Percentiles rank a stretch among this genome's conserved stretches.
These are phyloP conservation scores for Cyclina sinensis DNA, from an alignment of 1,140 invertebrate genomes.

Conservation along the genomic window DNA sequence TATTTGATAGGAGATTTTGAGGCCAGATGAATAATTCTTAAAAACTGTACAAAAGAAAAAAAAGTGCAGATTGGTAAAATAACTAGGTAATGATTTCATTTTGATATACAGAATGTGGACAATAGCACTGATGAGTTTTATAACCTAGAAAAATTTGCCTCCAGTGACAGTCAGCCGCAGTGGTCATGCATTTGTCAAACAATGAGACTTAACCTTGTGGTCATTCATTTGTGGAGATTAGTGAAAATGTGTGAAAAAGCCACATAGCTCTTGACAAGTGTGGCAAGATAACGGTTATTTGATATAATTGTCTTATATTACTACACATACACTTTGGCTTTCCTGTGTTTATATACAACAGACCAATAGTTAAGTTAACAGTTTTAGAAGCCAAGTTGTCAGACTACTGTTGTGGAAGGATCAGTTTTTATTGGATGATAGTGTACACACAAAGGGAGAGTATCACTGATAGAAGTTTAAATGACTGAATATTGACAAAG, in stretches of 20 bases:
- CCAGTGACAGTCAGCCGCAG: background rate
- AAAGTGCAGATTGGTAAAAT: too few species aligned
- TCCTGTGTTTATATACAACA: background rate
- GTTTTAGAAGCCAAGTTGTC: background rate
- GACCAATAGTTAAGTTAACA: too few species aligned
- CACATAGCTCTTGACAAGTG: constrained; percentile 20
- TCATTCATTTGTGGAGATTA: constrained; percentile 2
- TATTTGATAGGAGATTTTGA: too few species aligned
- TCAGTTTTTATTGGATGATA: background rate
- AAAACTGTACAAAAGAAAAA: too few species aligned
- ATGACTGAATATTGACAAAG: constrained; percentile 13
- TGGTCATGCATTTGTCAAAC: constrained; percentile 17
- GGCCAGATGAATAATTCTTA: too few species aligned
- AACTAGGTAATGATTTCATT: too few species aligned
- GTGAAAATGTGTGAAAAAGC: background rate
- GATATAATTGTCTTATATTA: constrained; percentile 24
- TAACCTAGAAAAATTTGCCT: background rate
- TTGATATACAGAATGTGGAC: too few species aligned
- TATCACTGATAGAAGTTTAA: background rate
- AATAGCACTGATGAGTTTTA: background rate
- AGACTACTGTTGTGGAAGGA: background rate
- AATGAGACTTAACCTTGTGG: too few species aligned
- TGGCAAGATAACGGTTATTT: background rate
- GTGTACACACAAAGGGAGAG: background rate
- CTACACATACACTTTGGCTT: background rate